A percentile compares a stretch with the other conserved stretches of the same genome.
Evolutionary conservation across 2,888 invertebrate species (phyloP).

Genomic region (Scrobipalpa atriplicella): DNA sequence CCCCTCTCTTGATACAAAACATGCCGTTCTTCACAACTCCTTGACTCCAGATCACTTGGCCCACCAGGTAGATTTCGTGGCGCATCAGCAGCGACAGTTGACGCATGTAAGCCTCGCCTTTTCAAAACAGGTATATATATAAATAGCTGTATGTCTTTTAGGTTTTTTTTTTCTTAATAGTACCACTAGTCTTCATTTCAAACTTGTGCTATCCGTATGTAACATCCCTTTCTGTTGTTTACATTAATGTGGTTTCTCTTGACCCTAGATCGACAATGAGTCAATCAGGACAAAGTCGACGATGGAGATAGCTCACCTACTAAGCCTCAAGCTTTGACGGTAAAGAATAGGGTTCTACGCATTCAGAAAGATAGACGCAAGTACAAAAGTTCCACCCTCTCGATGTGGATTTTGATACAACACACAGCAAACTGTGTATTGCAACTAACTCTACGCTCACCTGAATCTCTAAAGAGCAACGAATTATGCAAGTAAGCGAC

Average conservation of each 20-base stretch:
- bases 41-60: constrained; percentile 72
- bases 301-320: too few relatives aligned
- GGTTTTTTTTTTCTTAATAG: too few relatives aligned
- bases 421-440: background rate
- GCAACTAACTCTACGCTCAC: constrained; percentile 41
- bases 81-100: constrained; percentile 70
- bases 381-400: too few relatives aligned
- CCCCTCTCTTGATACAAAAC: constrained; percentile 73
- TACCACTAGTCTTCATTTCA: too few relatives aligned
- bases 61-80: constrained; percentile 66
- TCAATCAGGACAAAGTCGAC: too few relatives aligned
- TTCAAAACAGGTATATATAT: background rate
- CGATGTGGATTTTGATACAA: background rate
- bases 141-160: too few relatives aligned
- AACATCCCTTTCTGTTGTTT: too few relatives aligned
- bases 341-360: background rate
- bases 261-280: too few relatives aligned
- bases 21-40: constrained; percentile 72
- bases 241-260: too few relatives aligned
- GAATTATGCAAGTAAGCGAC: constrained; percentile 70
- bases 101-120: constrained; percentile 72
- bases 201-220: too few relatives aligned
- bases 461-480: constrained; percentile 62
- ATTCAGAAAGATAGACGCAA: too few relatives aligned
- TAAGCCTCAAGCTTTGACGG: too few relatives aligned